phyloP scores from a whole-genome alignment of 2,797 vertebrate species.

The Microchirus variegatus region DNA sequence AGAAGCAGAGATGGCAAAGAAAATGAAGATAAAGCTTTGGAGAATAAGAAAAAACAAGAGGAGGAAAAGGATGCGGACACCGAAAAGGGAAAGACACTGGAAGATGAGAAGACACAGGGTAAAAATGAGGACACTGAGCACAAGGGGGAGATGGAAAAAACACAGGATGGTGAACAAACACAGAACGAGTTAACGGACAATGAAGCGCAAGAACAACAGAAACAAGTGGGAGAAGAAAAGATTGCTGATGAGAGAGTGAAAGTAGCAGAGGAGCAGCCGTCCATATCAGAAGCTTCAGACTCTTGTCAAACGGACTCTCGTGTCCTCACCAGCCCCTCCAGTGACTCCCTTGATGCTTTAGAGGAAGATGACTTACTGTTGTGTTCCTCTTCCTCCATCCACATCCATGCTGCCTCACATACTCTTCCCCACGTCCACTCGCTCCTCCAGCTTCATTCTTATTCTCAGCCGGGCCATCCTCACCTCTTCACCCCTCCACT shows the following conservation, averaged over 20 bases:
- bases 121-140: constrained; percentile 21
- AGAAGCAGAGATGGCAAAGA: constrained; percentile 47
- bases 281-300: constrained; percentile 88
- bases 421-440: constrained; percentile 35
- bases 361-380: constrained; percentile 89
- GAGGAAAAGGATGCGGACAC: constrained; percentile 50
- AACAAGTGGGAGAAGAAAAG: constrained; percentile 1
- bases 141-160: constrained; percentile 6
- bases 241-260: constrained; percentile 37
- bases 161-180: constrained; percentile 51
- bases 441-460: constrained; percentile 49
- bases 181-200: constrained; percentile 26
- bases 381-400: constrained; percentile 83
- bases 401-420: constrained; percentile 32
- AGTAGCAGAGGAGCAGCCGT: constrained; percentile 63
- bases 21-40: constrained; percentile 19
- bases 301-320: constrained; percentile 84
- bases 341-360: constrained; percentile 91
- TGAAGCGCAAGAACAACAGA: neutral
- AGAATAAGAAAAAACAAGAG: constrained; percentile 39
- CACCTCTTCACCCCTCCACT: constrained; percentile 67
- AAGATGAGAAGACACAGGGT: constrained; percentile 15
- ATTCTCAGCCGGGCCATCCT: constrained; percentile 29
- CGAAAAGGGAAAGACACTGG: constrained; percentile 25
- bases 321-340: constrained; percentile 87